Conservation (phyloP, 1,140 invertebrate species). For the Nebria ingens region DNA sequence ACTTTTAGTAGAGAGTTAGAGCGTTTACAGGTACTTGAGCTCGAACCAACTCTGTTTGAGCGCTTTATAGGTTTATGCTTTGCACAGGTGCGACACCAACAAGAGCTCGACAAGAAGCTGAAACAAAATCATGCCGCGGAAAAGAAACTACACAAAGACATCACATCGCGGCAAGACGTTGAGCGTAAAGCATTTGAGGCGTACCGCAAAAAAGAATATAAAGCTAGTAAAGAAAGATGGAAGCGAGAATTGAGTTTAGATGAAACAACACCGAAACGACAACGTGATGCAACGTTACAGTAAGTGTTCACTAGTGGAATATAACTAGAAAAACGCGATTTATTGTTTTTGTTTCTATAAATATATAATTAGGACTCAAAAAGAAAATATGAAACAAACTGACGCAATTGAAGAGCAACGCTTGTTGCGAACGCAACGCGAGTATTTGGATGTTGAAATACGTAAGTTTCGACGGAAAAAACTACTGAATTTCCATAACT, state of each 20-base stretch:
- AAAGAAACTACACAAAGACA: conserved; percentile 90
- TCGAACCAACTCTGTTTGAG: background rate
- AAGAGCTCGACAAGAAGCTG: conserved; percentile 79
- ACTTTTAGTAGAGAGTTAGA: conserved; percentile 89
- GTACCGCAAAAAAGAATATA: conserved; percentile 96
- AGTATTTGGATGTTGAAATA: conserved; percentile 86
- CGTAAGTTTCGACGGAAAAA: conserved; percentile 87
- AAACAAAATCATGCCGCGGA: conserved; percentile 83
- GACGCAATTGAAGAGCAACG: conserved; percentile 85
- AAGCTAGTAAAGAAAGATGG: conserved; percentile 93
- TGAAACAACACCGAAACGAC: conserved; percentile 83
- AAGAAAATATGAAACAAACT: conserved; percentile 83
- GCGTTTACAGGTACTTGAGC: conserved; percentile 56
- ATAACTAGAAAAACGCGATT: too few relatives aligned
- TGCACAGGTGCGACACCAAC: conserved; percentile 62
- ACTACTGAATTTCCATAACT: conserved; percentile 71
- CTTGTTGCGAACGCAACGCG: conserved; percentile 75
- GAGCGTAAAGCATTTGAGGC: conserved; percentile 79
- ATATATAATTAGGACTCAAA: too few relatives aligned
- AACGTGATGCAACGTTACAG: conserved; percentile 81
- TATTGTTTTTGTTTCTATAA: conserved; percentile 29
- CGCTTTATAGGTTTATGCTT: background rate
- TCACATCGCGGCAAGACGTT: conserved; percentile 76
- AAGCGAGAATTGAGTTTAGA: conserved; percentile 87
- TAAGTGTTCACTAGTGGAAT: conserved; percentile 35